Percentiles rank a stretch among this genome's conserved stretches.
phyloP scores from a whole-genome alignment of 2,113 vertebrate genomes.

The Siphamia tubifer region DNA sequence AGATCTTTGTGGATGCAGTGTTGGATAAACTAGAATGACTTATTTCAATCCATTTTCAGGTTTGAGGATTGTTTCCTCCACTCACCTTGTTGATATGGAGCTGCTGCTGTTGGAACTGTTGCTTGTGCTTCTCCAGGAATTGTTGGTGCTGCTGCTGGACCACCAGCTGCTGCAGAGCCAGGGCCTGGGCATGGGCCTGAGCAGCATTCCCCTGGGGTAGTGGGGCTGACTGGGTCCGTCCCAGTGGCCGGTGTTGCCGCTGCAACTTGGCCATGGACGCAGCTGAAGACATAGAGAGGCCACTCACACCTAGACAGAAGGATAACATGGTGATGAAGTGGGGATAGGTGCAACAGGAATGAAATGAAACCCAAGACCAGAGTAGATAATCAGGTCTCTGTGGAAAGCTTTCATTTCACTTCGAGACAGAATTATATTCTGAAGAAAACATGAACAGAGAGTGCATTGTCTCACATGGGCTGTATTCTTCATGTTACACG shows the following conservation, averaged over 20 bases:
- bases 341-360: not conserved
- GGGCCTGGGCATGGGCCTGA: constrained; percentile 76
- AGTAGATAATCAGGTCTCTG: not conserved
- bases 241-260: constrained; percentile 88
- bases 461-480: not conserved
- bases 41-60: too few species aligned
- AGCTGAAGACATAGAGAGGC: constrained; percentile 82
- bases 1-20: too few species aligned
- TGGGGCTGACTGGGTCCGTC: constrained; percentile 77
- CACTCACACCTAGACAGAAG: constrained; percentile 79
- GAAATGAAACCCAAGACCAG: not conserved
- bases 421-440: not conserved
- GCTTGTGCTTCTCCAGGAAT: constrained; percentile 98
- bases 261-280: constrained; percentile 90
- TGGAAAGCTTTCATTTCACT: constrained; percentile 1
- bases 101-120: constrained; percentile 95
- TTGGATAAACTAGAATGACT: too few species aligned
- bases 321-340: not conserved
- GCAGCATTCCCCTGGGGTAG: constrained; percentile 78
- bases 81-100: constrained; percentile 91
- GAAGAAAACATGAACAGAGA: constrained; percentile 4
- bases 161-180: constrained; percentile 94
- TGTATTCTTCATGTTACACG: not conserved
- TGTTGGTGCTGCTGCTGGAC: constrained; percentile 98
- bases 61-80: not conserved